phyloP scores from a whole-genome alignment of 2,888 invertebrate genomes.

The Thysanoteuthis rhombus region DNA sequence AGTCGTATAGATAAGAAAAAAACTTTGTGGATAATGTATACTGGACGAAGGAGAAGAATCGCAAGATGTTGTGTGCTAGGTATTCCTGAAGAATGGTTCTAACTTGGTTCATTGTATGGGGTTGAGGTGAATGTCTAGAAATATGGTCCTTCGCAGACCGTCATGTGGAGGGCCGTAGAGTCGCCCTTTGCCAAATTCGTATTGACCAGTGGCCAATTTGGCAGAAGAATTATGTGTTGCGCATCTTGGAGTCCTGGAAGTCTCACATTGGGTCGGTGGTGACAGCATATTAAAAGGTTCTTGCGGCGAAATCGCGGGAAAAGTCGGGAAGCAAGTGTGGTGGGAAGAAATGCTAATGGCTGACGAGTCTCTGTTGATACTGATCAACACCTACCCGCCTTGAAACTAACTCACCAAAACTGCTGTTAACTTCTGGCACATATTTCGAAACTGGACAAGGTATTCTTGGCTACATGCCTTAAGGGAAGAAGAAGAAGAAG shows the following conservation, averaged over 20 bases:
- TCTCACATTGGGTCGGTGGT: background rate
- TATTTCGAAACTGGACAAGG: background rate
- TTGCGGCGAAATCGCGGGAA: background rate
- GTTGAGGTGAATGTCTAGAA: background rate
- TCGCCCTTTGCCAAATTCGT: background rate
- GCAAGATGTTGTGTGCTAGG: background rate
- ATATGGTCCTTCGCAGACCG: background rate
- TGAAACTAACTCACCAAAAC: background rate
- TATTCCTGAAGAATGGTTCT: background rate
- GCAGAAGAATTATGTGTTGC: background rate
- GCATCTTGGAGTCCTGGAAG: background rate
- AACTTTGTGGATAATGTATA: background rate
- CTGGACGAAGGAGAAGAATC: background rate
- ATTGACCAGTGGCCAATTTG: constrained; percentile 12
- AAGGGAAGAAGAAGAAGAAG: background rate
- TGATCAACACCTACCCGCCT: background rate
- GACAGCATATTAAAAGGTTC: constrained; percentile 12
- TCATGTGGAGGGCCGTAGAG: background rate
- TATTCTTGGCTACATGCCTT: background rate
- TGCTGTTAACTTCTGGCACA: constrained; percentile 12
- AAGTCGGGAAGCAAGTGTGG: background rate
- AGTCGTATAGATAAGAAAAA: background rate
- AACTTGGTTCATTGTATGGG: background rate
- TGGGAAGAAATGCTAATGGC: background rate
- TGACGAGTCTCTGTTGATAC: background rate